Base-by-base conservation (phyloP, 2,888 invertebrate species). In the Thera britannica region DNA sequence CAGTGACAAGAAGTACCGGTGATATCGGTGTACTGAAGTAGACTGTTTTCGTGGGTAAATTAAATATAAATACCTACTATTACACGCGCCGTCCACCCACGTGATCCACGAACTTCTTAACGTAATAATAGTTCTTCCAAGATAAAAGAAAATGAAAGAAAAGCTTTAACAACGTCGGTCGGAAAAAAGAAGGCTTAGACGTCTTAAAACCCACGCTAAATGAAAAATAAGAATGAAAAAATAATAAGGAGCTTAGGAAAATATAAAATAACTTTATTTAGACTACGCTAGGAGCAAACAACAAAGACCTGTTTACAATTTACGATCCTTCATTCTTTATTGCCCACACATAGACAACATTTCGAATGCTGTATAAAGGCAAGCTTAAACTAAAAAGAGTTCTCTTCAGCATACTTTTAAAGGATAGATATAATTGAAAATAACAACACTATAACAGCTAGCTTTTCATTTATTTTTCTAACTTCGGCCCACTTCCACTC, bases 121-220 rank as follows among this genome's bases (percentile, higher is more conserved):
- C 49, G 12, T 62, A 55, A 62, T 62, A 62, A 67, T 58, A 62
- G 58, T 55, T 67, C 9, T n/a, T 36, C 35, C 7, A 49, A 57
- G 57, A 48, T 36, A 61, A 58, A 61, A 51, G 52, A 62, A 54
- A 67, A 12, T 52, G 51, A 48, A 41, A 55, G 44, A 48, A 67
- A 58, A 58, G n/a, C 58, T 49, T 23, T 62, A 23, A 52, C 48
- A 54, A 58, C 56, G 56, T 61, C 54, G 38, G 6, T 51, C 12
- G 57, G 34, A 55, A 55, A 36, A 55, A 38, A 2, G 36, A 36
- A 9, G 55, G 11, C 34, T 52, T 34, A 52, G 9, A 52, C 8
- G 44, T 8, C 44, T 23, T n/a, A 52, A 34, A 34, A 52, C 38
- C n/a, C 7, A 56, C 12, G 41, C 38, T 34, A 34, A 52, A 34